Evolutionary conservation across 2,797 vertebrate species (phyloP), one percentile per base, ranked within the genome.

Genomic region (Pseudochromis fuscus): DNA sequence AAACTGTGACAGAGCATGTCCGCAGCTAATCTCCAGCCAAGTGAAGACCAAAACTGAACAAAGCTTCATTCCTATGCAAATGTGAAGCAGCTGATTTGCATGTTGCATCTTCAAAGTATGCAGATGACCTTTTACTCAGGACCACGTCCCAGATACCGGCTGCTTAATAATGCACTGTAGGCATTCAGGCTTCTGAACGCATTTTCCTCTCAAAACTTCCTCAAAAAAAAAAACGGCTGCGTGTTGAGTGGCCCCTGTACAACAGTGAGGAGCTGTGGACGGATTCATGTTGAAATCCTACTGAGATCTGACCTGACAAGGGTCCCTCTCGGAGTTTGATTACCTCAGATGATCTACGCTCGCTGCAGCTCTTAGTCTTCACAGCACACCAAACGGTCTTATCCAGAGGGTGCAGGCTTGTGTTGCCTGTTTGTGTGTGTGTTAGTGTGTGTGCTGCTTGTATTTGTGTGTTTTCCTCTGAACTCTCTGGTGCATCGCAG

Each of bases 271-370:
- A 61, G 77, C 81, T 72, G 21, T 24, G 76, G 78, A 75, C 5
- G 12, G 74, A 80, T 76, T 84, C 66, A 25, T 87, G 79, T 77
- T 73, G 78, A 87, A 84, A 77, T 80, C 75, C 73, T 85, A 75
- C 62, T 12, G 73, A 90, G 72, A 90, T 88, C 68, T 71, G 78
- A 86, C 87, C 85, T 86, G 87, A 91, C 90, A 81, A 57, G 70
- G 50, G 59, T 80, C 38, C 70, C 83, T 73, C 33, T 76, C 59
- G 72, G 79, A 85, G 81, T 84, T 79, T 82, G 70, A 87, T 85
- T 81, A 79, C 85, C 79, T 87, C 81, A 63, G 60, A 83, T 74
- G 74, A 85, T 77, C 86, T 35, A 12, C 61, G 7, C 67, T 56
- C 50, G 9, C 52, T 38, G 46, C 59, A 63, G 62, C 64, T 62